A percentile compares a stretch with the other conserved stretches of the same genome.
Evolutionary conservation across 2,888 invertebrate species (phyloP).

Genomic region (Strigamia maritima): DNA sequence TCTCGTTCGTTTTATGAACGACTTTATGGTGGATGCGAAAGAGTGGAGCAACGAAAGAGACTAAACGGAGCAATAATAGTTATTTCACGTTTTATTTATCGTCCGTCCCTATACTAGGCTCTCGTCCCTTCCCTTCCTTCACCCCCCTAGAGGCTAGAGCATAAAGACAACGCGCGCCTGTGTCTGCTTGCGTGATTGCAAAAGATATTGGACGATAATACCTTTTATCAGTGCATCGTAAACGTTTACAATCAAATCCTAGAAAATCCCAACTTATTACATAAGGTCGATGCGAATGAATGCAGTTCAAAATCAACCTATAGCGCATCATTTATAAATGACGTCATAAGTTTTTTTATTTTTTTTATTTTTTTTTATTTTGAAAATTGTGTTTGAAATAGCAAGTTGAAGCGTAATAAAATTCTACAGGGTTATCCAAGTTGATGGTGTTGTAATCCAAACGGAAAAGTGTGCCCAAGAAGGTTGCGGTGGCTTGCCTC

Average conservation of each 20-base stretch:
- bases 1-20: neutral
- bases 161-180: neutral
- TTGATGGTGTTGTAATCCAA: no score
- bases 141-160: neutral
- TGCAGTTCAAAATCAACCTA: no score
- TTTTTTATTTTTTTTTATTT: no score
- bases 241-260: neutral
- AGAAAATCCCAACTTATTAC: neutral
- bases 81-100: constrained; percentile 13
- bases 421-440: no score
- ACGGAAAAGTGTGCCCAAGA: no score
- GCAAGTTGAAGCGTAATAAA: no score
- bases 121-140: neutral
- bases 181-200: constrained; percentile 2
- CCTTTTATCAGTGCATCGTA: neutral
- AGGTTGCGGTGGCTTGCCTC: no score
- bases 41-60: neutral
- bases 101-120: no score
- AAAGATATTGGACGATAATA: constrained; percentile 19
- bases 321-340: no score
- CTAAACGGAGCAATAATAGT: constrained; percentile 7
- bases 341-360: no score
- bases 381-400: no score
- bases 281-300: no score
- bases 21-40: neutral